Conservation (phyloP, 2,888 invertebrate genomes). For the Graphium colonna region DNA sequence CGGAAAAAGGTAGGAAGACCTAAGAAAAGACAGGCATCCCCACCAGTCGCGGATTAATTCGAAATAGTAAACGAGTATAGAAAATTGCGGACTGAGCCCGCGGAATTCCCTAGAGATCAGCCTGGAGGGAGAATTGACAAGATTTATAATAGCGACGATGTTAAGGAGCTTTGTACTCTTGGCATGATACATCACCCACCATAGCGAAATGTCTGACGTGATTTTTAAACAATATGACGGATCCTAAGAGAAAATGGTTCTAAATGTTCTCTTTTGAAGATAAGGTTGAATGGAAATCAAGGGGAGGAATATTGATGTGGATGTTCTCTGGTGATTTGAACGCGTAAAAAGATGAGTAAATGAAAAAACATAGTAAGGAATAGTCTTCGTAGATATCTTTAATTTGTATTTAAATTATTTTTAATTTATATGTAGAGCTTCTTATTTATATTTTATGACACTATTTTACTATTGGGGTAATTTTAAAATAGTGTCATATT, state of each 20-base stretch:
- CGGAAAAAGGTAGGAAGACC: not conserved
- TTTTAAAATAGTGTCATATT: no score
- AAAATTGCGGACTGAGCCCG: slow-evolving; percentile 50
- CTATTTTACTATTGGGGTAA: no score
- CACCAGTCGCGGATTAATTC: slow-evolving; percentile 58
- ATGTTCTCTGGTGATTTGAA: no score
- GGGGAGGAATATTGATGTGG: no score
- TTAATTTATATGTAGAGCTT: no score
- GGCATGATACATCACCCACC: not conserved
- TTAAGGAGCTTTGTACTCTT: slow-evolving; percentile 44
- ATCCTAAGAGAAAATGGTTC: not conserved
- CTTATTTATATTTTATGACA: no score
- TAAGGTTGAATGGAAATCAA: not conserved
- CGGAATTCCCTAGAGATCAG: slow-evolving; percentile 32
- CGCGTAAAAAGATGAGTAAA: no score
- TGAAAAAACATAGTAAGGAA: no score
- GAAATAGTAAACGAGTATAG: slow-evolving; percentile 59
- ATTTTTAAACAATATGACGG: not conserved
- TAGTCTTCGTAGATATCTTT: no score
- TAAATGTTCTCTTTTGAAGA: not conserved
- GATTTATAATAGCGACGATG: slow-evolving; percentile 62
- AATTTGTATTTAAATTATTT: no score
- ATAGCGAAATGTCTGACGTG: not conserved
- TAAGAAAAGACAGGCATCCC: slow-evolving; percentile 41
- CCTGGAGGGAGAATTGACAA: slow-evolving; percentile 43